Evolutionary conservation across 2,113 vertebrate species (phyloP).

Genomic region (Atrichornis clamosus): DNA sequence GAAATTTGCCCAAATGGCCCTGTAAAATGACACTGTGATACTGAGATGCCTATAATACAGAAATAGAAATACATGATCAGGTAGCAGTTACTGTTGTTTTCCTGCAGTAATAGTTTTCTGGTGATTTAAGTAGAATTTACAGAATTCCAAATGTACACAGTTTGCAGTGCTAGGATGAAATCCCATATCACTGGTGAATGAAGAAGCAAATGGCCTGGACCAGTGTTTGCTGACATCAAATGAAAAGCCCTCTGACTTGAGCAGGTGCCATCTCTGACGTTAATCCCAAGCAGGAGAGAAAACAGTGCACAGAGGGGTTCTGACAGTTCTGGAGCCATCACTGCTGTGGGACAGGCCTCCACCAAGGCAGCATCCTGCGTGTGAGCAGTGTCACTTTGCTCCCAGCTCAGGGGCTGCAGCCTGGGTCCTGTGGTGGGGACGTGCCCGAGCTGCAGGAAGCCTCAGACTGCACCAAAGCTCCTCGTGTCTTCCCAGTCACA

Average conservation of each 20-base stretch:
- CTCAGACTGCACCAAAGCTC: not conserved
- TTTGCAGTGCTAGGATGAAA: not conserved
- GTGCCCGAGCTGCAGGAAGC: not conserved
- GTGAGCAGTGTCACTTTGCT: not conserved
- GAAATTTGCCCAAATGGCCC: not conserved
- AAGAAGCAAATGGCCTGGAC: not conserved
- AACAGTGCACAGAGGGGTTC: not conserved
- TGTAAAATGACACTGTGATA: not conserved
- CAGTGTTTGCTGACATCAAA: not conserved
- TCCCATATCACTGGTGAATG: not conserved
- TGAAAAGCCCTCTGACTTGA: not conserved
- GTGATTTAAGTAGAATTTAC: not conserved
- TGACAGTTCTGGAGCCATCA: not conserved
- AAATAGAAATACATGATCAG: not conserved
- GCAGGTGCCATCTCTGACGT: not conserved
- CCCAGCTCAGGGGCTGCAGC: not conserved
- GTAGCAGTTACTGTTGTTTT: not conserved
- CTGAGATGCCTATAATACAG: not conserved
- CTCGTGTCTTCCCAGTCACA: not conserved
- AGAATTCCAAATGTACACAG: not conserved
- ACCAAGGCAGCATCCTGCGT: rapidly evolving
- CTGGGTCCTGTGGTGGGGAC: too few relatives aligned
- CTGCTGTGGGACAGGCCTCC: not conserved
- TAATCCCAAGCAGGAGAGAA: not conserved
- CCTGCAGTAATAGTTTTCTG: not conserved